Percentiles rank a stretch among this genome's conserved stretches.
Conservation (phyloP, 2,888 invertebrate species). For the Napeogenes inachia region DNA sequence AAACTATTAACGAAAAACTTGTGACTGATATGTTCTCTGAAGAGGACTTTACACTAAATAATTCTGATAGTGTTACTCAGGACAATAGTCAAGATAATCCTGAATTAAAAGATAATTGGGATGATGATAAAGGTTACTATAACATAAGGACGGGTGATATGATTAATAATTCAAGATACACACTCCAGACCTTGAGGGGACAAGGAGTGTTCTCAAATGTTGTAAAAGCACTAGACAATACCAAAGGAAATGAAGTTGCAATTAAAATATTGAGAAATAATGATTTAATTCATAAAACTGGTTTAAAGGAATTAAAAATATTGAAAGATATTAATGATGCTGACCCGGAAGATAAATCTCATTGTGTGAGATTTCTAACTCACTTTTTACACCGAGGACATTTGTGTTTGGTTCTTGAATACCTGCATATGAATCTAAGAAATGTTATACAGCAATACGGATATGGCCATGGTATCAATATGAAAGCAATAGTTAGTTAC, state of each 20-base stretch:
- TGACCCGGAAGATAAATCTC: conserved; percentile 96
- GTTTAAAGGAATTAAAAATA: conserved; percentile 95
- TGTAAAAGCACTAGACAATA: conserved; percentile 92
- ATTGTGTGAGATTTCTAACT: conserved; percentile 91
- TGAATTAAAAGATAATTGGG: conserved; percentile 98
- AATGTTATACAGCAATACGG: conserved; percentile 97
- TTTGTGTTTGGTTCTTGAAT: conserved; percentile 98
- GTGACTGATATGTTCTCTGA: conserved; percentile 95
- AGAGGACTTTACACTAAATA: conserved; percentile 85
- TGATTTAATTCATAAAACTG: conserved; percentile 99
- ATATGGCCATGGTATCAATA: conserved; percentile 94
- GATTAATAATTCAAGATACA: conserved; percentile 88
- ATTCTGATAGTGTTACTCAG: conserved; percentile 41
- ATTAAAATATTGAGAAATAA: conserved; percentile 99
- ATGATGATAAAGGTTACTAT: conserved; percentile 99
- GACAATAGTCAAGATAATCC: conserved; percentile 81
- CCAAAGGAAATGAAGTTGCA: conserved; percentile 89
- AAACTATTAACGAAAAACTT: conserved; percentile 58
- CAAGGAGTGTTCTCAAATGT: conserved; percentile 99
- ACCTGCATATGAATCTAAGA: conserved; percentile 93
- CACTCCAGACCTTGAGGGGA: conserved; percentile 96
- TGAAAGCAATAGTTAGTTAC: conserved; percentile 97
- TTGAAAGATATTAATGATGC: conserved; percentile 95
- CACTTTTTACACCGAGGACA: conserved; percentile 99
- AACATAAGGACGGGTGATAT: conserved; percentile 93